Conservation (phyloP, 1,140 invertebrate species). For the Aphelinus certus region DNA sequence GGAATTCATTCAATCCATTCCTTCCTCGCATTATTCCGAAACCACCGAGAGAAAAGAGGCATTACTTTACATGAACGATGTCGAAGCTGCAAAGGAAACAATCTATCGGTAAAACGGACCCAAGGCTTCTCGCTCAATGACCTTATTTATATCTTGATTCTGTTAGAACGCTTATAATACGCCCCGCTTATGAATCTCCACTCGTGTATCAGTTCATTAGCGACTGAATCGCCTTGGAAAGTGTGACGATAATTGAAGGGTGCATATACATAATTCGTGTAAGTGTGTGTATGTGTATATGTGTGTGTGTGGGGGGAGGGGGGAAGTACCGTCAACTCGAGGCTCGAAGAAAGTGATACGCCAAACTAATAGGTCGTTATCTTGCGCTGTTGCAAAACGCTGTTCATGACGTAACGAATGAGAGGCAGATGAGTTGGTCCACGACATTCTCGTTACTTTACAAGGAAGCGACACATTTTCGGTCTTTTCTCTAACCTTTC, state of each 20-base stretch:
- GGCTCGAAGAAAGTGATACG: constrained; percentile 42
- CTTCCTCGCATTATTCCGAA: background rate
- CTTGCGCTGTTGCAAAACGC: constrained; percentile 36
- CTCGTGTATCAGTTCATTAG: constrained; percentile 11
- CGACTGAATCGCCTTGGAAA: background rate
- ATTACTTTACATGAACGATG: no score
- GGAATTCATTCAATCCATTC: background rate
- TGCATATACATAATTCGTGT: constrained; percentile 24
- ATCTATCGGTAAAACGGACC: no score
- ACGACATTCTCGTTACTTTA: no score
- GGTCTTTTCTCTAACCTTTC: no score
- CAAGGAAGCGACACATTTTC: no score
- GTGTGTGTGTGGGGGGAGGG: background rate
- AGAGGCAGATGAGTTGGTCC: no score
- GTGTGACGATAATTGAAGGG: constrained; percentile 36
- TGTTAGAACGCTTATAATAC: background rate
- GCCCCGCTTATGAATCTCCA: background rate
- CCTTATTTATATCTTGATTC: no score
- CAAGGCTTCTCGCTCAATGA: no score
- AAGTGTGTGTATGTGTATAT: background rate
- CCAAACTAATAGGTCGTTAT: constrained; percentile 46
- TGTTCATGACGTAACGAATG: no score
- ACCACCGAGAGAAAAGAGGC: no score
- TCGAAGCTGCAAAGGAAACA: no score
- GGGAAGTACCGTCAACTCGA: constrained; percentile 28